These are phyloP conservation scores for Catagonus wagneri DNA, from an alignment of 2,113 vertebrate genomes.

Conservation along the genomic window DNA sequence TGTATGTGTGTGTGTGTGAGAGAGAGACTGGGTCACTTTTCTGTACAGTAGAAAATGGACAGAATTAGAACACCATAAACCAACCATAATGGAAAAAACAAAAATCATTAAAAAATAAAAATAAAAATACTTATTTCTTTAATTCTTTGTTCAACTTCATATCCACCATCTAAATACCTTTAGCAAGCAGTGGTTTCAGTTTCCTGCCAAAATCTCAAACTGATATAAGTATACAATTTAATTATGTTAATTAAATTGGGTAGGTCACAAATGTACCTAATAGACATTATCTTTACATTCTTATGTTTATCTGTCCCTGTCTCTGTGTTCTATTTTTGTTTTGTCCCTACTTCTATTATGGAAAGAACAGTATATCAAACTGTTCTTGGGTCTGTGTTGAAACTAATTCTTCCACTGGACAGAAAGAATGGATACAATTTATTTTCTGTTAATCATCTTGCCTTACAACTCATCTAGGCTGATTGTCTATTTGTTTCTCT, in stretches of 20 bases:
- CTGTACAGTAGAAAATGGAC: no score
- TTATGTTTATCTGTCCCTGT: neutral
- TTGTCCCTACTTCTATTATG: neutral
- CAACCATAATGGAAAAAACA: no score
- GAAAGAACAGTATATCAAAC: neutral
- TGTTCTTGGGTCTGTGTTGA: neutral
- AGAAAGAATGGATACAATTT: neutral
- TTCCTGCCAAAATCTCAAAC: neutral
- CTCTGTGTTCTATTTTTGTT: neutral
- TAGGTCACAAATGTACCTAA: neutral
- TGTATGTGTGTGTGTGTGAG: no score
- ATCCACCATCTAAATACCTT: neutral
- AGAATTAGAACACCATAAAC: no score
- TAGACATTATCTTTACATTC: neutral
- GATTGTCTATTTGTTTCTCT: neutral
- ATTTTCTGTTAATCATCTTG: constrained; percentile 24
- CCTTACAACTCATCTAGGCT: neutral
- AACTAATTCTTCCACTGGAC: neutral
- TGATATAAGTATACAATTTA: neutral
- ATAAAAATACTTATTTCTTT: neutral
- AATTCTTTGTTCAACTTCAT: neutral
- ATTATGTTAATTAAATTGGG: neutral
- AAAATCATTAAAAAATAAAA: no score
- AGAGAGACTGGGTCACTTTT: no score
- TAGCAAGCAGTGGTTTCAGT: neutral